Evolutionary conservation across 2,888 invertebrate genomes (phyloP).

Genomic region (Pegoplata infirma): DNA sequence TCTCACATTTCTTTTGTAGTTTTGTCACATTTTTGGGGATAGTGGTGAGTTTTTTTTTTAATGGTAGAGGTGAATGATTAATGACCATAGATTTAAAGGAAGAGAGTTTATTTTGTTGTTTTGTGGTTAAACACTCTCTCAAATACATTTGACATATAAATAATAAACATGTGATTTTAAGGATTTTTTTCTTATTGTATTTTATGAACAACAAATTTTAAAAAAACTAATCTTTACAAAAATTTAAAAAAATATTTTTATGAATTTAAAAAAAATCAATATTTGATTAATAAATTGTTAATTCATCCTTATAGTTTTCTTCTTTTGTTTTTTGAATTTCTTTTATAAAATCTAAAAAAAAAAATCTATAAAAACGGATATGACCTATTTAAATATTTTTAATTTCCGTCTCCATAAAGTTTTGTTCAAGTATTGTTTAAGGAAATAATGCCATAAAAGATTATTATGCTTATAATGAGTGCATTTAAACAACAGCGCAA

Average conservation of each 20-base stretch:
- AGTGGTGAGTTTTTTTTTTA: slow-evolving; percentile 10
- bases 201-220: no score
- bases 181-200: not conserved
- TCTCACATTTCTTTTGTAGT: not conserved
- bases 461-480: not conserved
- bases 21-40: not conserved
- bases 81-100: not conserved
- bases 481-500: not conserved
- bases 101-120: not conserved
- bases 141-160: slow-evolving; percentile 52
- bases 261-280: not conserved
- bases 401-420: slow-evolving; percentile 7
- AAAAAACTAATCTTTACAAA: not conserved
- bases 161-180: slow-evolving; percentile 56
- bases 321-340: not conserved
- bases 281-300: no score
- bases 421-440: not conserved
- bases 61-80: no score
- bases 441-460: not conserved
- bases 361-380: not conserved
- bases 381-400: slow-evolving; percentile 45
- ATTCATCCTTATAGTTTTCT: no score
- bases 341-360: not conserved
- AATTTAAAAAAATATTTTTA: not conserved
- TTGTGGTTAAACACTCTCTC: not conserved